Conservation (phyloP, 2,888 invertebrate species). For the Geophilus truncorum region DNA sequence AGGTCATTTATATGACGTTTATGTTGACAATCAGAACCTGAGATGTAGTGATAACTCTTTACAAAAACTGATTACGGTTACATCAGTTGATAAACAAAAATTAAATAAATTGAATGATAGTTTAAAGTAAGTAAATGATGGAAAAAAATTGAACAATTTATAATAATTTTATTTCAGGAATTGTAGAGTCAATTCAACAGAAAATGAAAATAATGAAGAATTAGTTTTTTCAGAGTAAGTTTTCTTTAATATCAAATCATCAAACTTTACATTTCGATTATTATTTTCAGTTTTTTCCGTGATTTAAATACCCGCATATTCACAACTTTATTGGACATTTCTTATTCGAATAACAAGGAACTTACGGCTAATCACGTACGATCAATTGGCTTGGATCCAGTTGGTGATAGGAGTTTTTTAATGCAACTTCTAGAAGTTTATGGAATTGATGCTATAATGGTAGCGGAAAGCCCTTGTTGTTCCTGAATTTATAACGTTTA, state of each 20-base stretch:
- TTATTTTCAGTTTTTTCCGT: slow-evolving; percentile 46
- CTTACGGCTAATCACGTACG: slow-evolving; percentile 49
- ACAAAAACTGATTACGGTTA: slow-evolving; percentile 47
- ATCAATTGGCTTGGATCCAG: slow-evolving; percentile 48
- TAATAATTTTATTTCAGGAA: not conserved
- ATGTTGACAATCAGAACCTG: slow-evolving; percentile 49
- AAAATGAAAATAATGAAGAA: slow-evolving; percentile 44
- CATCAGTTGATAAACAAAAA: slow-evolving; percentile 47
- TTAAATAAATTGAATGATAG: slow-evolving; percentile 44
- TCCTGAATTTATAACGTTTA: slow-evolving; percentile 35
- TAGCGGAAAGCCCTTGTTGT: slow-evolving; percentile 50
- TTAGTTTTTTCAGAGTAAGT: slow-evolving; percentile 38
- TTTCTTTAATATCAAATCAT: not conserved
- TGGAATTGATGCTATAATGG: slow-evolving; percentile 49
- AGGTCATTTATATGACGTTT: slow-evolving; percentile 48
- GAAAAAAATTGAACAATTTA: not conserved
- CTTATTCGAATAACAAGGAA: slow-evolving; percentile 47
- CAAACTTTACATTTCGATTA: not conserved
- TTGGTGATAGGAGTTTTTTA: slow-evolving; percentile 48
- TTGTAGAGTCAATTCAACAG: not conserved
- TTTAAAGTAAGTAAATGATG: slow-evolving; percentile 42
- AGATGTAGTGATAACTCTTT: slow-evolving; percentile 44
- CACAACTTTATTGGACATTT: slow-evolving; percentile 48
- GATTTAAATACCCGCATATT: slow-evolving; percentile 49
- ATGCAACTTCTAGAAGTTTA: slow-evolving; percentile 50